Evolutionary conservation across 2,113 vertebrate genomes (phyloP).

Genomic region (Aphelocoma coerulescens): DNA sequence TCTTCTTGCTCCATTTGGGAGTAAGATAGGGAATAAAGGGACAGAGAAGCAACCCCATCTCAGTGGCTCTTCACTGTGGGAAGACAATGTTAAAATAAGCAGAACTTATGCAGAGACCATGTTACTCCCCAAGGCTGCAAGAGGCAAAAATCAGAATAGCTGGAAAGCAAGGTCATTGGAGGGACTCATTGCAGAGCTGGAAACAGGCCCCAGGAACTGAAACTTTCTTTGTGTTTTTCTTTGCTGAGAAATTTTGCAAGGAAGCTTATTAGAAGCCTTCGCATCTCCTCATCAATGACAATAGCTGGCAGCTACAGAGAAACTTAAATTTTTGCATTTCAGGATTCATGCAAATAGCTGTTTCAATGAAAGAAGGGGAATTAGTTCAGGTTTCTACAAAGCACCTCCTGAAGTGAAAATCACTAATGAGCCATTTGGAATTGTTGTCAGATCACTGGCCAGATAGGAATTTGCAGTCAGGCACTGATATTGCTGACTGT

Average conservation of each 20-base stretch:
- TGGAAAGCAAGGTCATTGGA: background rate
- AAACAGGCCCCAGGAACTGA: background rate
- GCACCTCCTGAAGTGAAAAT: constrained; percentile 11
- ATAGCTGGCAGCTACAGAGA: background rate
- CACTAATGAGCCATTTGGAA: constrained; percentile 17
- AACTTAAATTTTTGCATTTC: background rate
- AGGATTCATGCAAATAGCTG: background rate
- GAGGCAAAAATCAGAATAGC: background rate
- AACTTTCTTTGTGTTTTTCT: background rate
- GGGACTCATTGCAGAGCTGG: background rate
- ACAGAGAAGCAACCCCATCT: background rate
- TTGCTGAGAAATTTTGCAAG: background rate
- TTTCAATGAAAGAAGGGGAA: background rate
- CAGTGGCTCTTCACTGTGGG: background rate
- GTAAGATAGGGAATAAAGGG: background rate
- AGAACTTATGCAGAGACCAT: background rate
- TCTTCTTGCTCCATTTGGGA: background rate
- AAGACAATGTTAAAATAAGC: background rate
- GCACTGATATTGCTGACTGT: background rate
- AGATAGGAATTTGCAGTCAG: background rate
- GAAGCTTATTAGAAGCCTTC: background rate
- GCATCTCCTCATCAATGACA: background rate
- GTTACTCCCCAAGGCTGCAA: background rate
- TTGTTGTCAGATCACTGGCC: constrained; percentile 25
- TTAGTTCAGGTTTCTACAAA: background rate